Base-by-base conservation (phyloP, 1,140 invertebrate species). In the Andrena cerasifolii region DNA sequence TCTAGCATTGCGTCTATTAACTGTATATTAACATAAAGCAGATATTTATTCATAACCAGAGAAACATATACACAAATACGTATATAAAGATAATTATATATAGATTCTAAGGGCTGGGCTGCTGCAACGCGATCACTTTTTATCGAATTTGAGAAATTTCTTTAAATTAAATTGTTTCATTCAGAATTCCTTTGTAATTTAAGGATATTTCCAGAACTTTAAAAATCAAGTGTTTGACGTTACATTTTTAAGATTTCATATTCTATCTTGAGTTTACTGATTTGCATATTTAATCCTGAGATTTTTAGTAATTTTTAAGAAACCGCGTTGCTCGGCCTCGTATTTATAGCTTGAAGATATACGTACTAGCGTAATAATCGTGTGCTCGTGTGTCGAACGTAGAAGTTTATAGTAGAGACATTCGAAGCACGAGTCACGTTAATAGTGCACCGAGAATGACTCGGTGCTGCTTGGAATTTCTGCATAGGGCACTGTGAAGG, bases 401-500 rank as follows among this genome's bases (percentile, higher is more conserved):
- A 14, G 26, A 45, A 14, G 31, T 26, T 16, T 14, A 0, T 0
- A 14, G 12, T 21, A n/a, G 26, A 10, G 0, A 47, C 45, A 51
- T 40, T 51, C 43, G 45, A 72, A 36, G 28, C 56, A 62, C 18
- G 24, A 77, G 36, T 18, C 6, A n/a, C 31, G 6, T 56, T 31
- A 24, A 16, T 16, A 31, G 10, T 8, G 12, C 14, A 40, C 1
- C 7, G 16, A n/a, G n/a, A 33, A 43, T 0, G 18, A 43, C 3
- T 14, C 24, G 36, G 28, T 43, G 33, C n/a, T 0, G 82, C 83
- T 85, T 85, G 24, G 80, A 80, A 73, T 43, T 62, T 80, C 10
- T 49, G 24, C n/a, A 51, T 79, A 83, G 80, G 6, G 68, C 80
- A 82, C 40, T 49, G 31, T 66, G 56, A 61, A 53, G 16, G 26